Evolutionary conservation across 1,140 invertebrate species (phyloP), one percentile per base, ranked within the genome.

Genomic region (Ctenoplectra terminalis): DNA sequence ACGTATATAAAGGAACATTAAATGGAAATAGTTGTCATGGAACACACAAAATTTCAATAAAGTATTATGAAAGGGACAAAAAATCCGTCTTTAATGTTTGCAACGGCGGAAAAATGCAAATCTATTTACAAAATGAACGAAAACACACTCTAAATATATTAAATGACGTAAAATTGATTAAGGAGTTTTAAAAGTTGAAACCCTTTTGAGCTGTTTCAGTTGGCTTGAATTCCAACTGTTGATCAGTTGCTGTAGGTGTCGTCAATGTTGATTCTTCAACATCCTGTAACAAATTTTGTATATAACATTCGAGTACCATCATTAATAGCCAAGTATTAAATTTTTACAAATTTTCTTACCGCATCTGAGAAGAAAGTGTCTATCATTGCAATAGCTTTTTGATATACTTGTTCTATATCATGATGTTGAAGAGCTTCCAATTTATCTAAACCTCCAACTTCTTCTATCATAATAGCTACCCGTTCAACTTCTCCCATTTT

Each of bases 341-440:
- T 34, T 15, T 15, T 61, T 1, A 26, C 7, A 74, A 72, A 63
- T 60, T n/a, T 78, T 67, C 81, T 90, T 90, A 93, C 94, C 73
- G 92, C 95, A 26, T 94, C 95, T 69, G 94, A 94, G 90, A 99
- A 99, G 93, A 96, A 99, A 0, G 94, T 95, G 88, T 99, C 98
- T 80, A 99, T 96, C 71, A 99, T 96, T 72, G 95, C 94, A 73
- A 96, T 95, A 11, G 96, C 96, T 92, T 98, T 96, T 89, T 97
- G 96, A 94, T 99, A 99, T 63, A 99, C 96, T 90, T 97, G 94
- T 86, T 96, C 95, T 93, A 97, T 97, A 88, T 96, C 95, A 91
- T 97, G 97, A 77, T 95, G 94, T 87, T 97, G 97, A 13, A 98
- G 92, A 61, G 86, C 89, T 92, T 98, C 97, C 75, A 98, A 95